Percentiles rank a stretch among this genome's conserved stretches.
Conservation (phyloP, 2,888 invertebrate genomes). For the Epicampocera succincta region DNA sequence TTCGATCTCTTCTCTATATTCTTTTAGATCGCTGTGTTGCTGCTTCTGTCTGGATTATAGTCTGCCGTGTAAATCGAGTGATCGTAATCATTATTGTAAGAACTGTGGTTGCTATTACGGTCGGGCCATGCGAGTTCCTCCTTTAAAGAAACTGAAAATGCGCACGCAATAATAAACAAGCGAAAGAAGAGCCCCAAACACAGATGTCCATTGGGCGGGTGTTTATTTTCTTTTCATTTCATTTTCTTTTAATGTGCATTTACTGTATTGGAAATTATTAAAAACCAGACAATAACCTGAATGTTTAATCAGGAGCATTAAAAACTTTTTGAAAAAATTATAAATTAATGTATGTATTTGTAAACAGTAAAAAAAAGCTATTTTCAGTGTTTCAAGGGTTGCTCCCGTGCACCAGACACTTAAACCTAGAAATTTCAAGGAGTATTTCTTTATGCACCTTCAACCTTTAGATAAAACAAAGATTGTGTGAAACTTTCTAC, state of each 20-base stretch:
- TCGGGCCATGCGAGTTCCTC: conserved; percentile 76
- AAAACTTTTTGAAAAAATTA: background rate
- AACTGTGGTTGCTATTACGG: conserved; percentile 81
- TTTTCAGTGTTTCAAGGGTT: too few relatives aligned
- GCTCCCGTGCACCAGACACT: too few relatives aligned
- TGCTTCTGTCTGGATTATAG: conserved; percentile 76
- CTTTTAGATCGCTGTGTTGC: conserved; percentile 55
- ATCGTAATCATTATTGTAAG: conserved; percentile 80
- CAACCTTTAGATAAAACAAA: too few relatives aligned
- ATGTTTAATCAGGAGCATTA: background rate
- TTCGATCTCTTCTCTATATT: background rate
- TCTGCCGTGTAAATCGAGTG: conserved; percentile 78
- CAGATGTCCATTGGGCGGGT: background rate
- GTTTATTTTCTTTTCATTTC: background rate
- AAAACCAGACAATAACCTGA: background rate
- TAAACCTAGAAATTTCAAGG: too few relatives aligned
- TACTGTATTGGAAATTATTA: background rate
- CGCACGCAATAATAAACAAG: background rate
- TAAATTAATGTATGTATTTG: too few relatives aligned
- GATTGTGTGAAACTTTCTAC: too few relatives aligned
- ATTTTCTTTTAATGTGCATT: conserved; percentile 14
- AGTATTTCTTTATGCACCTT: too few relatives aligned
- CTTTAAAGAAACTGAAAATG: conserved; percentile 69
- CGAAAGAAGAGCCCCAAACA: background rate
- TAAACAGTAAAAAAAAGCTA: too few relatives aligned